Conservation (phyloP, 2,113 vertebrate genomes). For the Saccopteryx bilineata region DNA sequence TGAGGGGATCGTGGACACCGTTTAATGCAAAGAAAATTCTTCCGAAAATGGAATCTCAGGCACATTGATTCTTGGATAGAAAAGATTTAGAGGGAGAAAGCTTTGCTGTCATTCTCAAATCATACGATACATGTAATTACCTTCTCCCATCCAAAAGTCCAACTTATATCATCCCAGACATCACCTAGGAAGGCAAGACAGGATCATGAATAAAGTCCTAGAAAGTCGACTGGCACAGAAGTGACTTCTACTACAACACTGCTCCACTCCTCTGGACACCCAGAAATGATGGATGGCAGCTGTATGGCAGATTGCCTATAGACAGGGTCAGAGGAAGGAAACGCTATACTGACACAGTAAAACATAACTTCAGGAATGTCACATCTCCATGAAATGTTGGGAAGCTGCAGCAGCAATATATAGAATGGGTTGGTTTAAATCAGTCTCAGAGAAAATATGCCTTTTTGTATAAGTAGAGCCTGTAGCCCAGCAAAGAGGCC, state of each 20-base stretch:
- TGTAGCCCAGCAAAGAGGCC: neutral
- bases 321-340: conserved; percentile 34
- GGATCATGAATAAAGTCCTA: neutral
- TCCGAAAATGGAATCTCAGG: conserved; percentile 27
- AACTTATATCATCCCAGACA: neutral
- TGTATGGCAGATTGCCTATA: neutral
- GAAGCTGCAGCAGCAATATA: neutral
- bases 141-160: neutral
- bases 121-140: neutral
- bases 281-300: neutral
- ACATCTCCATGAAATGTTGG: neutral
- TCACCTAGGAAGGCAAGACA: neutral
- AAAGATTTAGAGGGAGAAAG: conserved; percentile 9
- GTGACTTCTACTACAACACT: neutral
- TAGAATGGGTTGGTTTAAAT: neutral
- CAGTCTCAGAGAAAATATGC: conserved; percentile 44
- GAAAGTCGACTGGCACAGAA: neutral
- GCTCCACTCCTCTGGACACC: neutral
- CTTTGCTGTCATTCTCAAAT: neutral
- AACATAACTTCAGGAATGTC: conserved; percentile 56
- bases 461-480: neutral
- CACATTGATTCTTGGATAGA: neutral
- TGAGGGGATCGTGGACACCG: neutral
- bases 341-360: neutral
- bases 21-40: neutral